Conservation (phyloP, 2,888 invertebrate species). For the Psylliodes chrysocephalus region DNA sequence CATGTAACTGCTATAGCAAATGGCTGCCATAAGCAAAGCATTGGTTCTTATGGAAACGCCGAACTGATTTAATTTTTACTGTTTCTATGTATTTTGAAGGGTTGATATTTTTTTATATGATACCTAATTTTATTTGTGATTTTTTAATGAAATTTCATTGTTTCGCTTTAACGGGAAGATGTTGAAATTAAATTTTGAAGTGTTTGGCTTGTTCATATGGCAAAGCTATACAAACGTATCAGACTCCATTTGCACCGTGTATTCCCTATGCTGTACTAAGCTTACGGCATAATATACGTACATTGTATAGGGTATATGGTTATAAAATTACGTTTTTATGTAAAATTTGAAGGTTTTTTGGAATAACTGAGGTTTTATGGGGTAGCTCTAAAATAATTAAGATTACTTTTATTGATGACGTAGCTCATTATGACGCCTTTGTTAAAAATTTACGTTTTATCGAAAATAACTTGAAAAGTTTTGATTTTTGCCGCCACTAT, state of each 20-base stretch:
- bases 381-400: conserved; percentile 47
- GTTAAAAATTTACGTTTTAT: conserved; percentile 55
- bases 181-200: conserved; percentile 49
- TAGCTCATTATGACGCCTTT: conserved; percentile 58
- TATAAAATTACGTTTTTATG: conserved; percentile 50
- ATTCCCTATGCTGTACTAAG: conserved; percentile 58
- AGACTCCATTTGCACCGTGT: conserved; percentile 65
- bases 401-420: conserved; percentile 63
- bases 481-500: conserved; percentile 60
- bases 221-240: conserved; percentile 60
- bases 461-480: conserved; percentile 42
- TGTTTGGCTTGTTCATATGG: conserved; percentile 64
- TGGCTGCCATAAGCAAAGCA: conserved; percentile 69
- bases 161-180: conserved; percentile 17
- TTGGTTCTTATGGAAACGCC: conserved; percentile 55
- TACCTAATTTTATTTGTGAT: conserved; percentile 54
- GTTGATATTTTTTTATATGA: conserved; percentile 52
- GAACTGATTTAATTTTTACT: conserved; percentile 47
- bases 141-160: conserved; percentile 53
- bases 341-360: conserved; percentile 44
- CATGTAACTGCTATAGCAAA: conserved; percentile 65
- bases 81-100: conserved; percentile 26
- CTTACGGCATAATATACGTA: conserved; percentile 56
- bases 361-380: conserved; percentile 16
- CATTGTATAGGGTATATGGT: conserved; percentile 49